These are phyloP conservation scores for Chionodraco myersi DNA, from an alignment of 2,113 vertebrate genomes.

Conservation along the genomic window DNA sequence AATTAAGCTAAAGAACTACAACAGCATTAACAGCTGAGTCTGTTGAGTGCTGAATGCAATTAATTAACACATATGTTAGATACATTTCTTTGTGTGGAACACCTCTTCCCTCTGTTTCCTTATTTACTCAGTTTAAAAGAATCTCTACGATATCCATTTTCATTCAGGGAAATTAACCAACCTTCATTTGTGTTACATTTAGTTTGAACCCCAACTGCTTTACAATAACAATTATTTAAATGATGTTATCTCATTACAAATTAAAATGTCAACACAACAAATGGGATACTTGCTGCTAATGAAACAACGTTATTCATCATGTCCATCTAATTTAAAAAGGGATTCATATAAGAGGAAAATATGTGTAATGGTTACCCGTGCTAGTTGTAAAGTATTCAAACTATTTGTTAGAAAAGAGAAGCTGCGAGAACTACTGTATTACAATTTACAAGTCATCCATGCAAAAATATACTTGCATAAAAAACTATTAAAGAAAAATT, in stretches of 20 bases:
- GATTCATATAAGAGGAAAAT: background rate
- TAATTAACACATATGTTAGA: background rate
- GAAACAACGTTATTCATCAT: background rate
- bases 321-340: too few species aligned
- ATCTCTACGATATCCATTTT: background rate
- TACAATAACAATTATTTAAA: background rate
- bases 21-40: background rate
- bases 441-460: background rate
- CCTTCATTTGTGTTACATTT: background rate
- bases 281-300: background rate
- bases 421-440: background rate
- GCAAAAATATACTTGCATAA: background rate
- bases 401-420: background rate
- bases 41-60: too few species aligned
- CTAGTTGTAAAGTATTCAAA: too few species aligned
- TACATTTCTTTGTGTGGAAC: background rate
- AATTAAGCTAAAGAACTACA: background rate
- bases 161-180: background rate
- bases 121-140: too few species aligned
- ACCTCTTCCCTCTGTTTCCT: background rate
- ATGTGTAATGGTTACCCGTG: background rate
- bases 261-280: too few species aligned
- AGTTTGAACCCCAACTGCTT: background rate
- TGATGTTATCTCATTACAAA: too few species aligned
- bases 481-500: background rate